Base-by-base conservation (phyloP, 2,113 vertebrate genomes). In the Salvelinus namaycush region DNA sequence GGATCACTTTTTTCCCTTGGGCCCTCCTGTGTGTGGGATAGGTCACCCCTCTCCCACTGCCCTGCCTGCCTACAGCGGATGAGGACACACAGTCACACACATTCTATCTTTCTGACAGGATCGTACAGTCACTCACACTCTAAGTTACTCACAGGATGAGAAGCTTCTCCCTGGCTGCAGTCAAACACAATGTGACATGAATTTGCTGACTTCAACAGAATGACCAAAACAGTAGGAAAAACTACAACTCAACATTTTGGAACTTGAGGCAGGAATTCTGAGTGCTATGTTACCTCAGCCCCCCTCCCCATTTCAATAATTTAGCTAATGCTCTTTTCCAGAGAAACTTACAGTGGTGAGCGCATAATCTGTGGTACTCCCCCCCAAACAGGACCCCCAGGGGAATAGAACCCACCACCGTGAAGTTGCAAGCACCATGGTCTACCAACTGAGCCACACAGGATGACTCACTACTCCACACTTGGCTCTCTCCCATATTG, bases 41-140 rank as follows among this genome's bases (percentile, higher is more conserved):
- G 87, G 91, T 90, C 88, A 85, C 83, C 82, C 74, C 79, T 86
- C 75, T 90, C 64, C 60, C 70, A 57, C 29, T 82, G 75, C 70
- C 77, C 68, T 54, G 51, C 51, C 76, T 39, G 74, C 57, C 29
- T 20, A 9, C 34, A 72, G 65, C 65, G 18, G 68, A 83, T 34
- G 67, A 72, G 74, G 72, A 57, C 3, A 26, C 74, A 62, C 26
- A 76, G 48, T 57, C 3, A 57, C 54, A 57, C 39, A 44, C 39
- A 44, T 44, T 44, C 39, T 44, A 39, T 39, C 39, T 44, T 9
- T 44, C 39, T 44, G 39, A 44, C 39, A 44, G 39, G 39, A 44
- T 2, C 39, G 39, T 11, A 44, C 9, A 11, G 39, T 44, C 39
- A 44, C 39, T 44, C 39, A 5, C 31, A 34, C 34, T 34, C 34